Percentiles rank a stretch among this genome's conserved stretches.
Conservation (phyloP, 2,888 invertebrate species). For the Eupithecia centaureata region DNA sequence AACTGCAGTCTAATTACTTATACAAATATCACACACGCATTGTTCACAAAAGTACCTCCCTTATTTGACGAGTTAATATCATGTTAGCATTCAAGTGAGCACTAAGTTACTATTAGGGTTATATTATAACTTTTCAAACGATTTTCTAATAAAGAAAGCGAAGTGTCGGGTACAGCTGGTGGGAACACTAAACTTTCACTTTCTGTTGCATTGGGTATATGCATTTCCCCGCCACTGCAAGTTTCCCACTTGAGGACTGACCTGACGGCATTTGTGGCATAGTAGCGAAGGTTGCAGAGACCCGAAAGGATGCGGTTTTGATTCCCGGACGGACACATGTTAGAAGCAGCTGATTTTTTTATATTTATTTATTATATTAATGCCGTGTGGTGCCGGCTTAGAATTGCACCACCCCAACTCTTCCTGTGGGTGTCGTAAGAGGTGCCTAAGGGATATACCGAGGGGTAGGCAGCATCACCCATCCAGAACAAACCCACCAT, state of each 20-base stretch:
- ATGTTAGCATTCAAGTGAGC: too few relatives aligned
- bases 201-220: slow-evolving; percentile 1
- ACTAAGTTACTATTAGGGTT: neutral
- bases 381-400: too few relatives aligned
- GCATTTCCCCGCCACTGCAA: slow-evolving; percentile 3
- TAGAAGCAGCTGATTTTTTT: too few relatives aligned
- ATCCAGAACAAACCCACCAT: too few relatives aligned
- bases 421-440: too few relatives aligned
- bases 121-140: neutral
- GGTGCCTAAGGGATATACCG: too few relatives aligned
- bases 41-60: neutral
- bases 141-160: neutral
- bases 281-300: neutral
- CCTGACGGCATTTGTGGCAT: neutral
- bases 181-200: neutral
- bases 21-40: too few relatives aligned
- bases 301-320: neutral
- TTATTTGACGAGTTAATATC: neutral
- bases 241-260: neutral
- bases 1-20: too few relatives aligned
- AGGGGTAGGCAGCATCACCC: too few relatives aligned
- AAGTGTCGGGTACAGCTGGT: neutral
- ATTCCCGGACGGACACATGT: neutral
- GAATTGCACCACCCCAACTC: too few relatives aligned
- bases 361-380: too few relatives aligned